These are phyloP conservation scores for Lithophane socia DNA, from an alignment of 2,888 invertebrate species.

Conservation along the genomic window DNA sequence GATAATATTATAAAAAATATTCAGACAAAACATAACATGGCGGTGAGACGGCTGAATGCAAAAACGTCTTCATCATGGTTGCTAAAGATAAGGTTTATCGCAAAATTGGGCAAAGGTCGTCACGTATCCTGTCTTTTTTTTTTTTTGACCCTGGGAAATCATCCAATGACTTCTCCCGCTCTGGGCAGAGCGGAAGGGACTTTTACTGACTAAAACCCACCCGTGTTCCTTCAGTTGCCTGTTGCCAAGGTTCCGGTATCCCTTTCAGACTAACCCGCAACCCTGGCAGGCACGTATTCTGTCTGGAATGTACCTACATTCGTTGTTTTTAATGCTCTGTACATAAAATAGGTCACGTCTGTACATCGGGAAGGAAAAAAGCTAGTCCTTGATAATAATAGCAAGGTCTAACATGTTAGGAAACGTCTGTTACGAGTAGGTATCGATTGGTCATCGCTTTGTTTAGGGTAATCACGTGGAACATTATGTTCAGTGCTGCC, in stretches of 20 bases:
- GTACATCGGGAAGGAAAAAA: conserved; percentile 57
- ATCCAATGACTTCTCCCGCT: no score
- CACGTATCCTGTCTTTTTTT: conserved; percentile 25
- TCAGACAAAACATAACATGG: conserved; percentile 58
- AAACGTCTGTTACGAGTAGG: conserved; percentile 7
- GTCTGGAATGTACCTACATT: conserved; percentile 39
- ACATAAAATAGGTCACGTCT: conserved; percentile 56
- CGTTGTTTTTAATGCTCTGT: conserved; percentile 37
- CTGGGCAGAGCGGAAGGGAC: no score
- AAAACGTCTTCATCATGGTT: conserved; percentile 47
- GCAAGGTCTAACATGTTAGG: conserved; percentile 27
- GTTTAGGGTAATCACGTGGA: conserved; percentile 37
- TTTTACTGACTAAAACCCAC: no score
- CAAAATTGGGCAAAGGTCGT: conserved; percentile 49
- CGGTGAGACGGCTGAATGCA: conserved; percentile 20
- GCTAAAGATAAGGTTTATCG: conserved; percentile 37
- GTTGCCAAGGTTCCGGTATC: no score
- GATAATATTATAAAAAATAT: conserved; percentile 35
- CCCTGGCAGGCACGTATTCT: not conserved
- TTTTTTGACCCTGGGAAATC: no score
- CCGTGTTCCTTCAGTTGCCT: no score
- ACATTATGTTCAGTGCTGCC: conserved; percentile 14
- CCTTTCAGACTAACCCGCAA: no score
- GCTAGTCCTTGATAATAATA: conserved; percentile 38
- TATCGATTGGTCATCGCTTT: conserved; percentile 45